Conservation (phyloP, 2,888 invertebrate genomes). For the Drosophila rellima region DNA sequence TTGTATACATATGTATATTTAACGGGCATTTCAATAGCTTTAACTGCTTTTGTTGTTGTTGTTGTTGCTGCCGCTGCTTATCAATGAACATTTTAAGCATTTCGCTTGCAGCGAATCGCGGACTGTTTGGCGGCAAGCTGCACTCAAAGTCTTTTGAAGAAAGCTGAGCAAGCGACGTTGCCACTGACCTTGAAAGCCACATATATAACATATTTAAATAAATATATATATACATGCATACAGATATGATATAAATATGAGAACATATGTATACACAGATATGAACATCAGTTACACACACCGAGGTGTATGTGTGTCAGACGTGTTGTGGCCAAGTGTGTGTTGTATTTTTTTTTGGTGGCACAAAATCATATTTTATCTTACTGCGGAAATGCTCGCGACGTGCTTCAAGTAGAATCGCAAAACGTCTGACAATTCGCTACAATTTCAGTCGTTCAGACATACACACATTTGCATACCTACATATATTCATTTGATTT, state of each 20-base stretch:
- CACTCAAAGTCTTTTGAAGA: constrained; percentile 66
- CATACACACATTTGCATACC: constrained; percentile 26
- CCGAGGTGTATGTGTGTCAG: constrained; percentile 51
- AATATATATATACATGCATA: constrained; percentile 7
- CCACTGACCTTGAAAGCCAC: constrained; percentile 66
- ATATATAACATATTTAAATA: constrained; percentile 1
- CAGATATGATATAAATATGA: constrained; percentile 13
- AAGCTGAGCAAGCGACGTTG: constrained; percentile 39
- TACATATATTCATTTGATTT: constrained; percentile 59
- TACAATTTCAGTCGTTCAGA: constrained; percentile 62
- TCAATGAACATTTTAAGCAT: constrained; percentile 58
- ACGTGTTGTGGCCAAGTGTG: constrained; percentile 24
- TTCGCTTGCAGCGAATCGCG: constrained; percentile 44
- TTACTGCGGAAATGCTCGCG: constrained; percentile 77
- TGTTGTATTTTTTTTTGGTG: constrained; percentile 51
- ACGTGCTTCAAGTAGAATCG: constrained; percentile 67
- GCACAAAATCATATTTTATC: constrained; percentile 71
- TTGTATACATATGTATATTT: constrained; percentile 43
- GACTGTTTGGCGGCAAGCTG: constrained; percentile 53
- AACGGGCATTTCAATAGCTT: constrained; percentile 61
- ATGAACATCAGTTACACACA: constrained; percentile 18
- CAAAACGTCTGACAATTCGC: constrained; percentile 55
- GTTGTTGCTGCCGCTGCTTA: constrained; percentile 45
- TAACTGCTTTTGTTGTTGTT: constrained; percentile 45
- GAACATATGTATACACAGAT: constrained; percentile 4